Evolutionary conservation across 1,140 invertebrate genomes (phyloP), one percentile per base, ranked within the genome.

Genomic region (Drosophila mauritiana): DNA sequence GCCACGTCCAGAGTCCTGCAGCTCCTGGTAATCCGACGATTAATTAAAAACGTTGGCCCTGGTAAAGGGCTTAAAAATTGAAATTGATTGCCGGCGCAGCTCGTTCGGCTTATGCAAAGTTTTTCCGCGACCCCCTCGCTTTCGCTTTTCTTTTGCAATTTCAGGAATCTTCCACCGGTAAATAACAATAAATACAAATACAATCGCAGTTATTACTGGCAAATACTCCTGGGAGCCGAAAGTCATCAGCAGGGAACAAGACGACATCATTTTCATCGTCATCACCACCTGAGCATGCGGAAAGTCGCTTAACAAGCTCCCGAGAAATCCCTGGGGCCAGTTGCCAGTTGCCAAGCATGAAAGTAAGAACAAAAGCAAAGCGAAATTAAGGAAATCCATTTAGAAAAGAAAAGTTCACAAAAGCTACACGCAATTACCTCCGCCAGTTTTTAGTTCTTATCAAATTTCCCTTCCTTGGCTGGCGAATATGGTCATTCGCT

Each of bases 11-110:
- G 63, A 43, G 58, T 25, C 59, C 62, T 69, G 67, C 77, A 57
- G 65, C 53, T 61, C 48, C 58, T 80, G 73, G 85, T 89, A 89
- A 89, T 89, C 84, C 80, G 77, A 69, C 84, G 84, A 89, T 89
- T 89, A 89, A 89, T 89, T 89, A 89, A 89, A 88, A 88, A 89
- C 73, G 84, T 83, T 88, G 84, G 84, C 84, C 68, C 64, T 78
- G 40, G 72, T 80, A 74, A 88, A 90, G 84, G 84, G 85, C 80
- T 88, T 89, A 84, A 88, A 77, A 89, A 88, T 90, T 70, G 84
- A 84, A 88, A 88, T 89, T 88, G 84, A 88, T 88, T 89, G 84
- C 80, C 64, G 77, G 58, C 63, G 51, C 56, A 61, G 46, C 75
- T 65, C 42, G 58, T 27, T 48, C 36, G 76, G 72, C 55, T 83